phyloP scores from a whole-genome alignment of 2,113 vertebrate genomes.

The Rhinopomastus cyanomelas region DNA sequence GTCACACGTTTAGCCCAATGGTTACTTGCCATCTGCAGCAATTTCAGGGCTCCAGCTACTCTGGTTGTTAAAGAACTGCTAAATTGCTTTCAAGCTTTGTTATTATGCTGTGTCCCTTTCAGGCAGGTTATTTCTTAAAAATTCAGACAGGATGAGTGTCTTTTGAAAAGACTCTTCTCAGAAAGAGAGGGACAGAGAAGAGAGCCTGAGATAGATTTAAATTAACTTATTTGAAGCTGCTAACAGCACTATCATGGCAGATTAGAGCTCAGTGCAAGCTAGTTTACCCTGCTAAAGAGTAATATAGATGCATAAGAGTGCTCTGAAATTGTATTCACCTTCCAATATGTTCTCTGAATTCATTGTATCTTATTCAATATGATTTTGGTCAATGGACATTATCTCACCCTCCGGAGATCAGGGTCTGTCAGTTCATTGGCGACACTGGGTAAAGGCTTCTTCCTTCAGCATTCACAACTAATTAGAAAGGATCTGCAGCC shows the following conservation, averaged over 20 bases:
- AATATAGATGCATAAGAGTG: neutral
- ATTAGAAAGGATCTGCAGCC: neutral
- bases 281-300: neutral
- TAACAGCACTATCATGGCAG: neutral
- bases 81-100: neutral
- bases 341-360: neutral
- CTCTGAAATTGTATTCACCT: neutral
- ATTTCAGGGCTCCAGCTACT: neutral
- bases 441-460: neutral
- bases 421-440: neutral
- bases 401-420: neutral
- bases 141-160: neutral
- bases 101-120: neutral
- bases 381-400: neutral
- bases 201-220: neutral
- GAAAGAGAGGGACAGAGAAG: neutral
- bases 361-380: neutral
- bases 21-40: neutral
- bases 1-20: neutral
- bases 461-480: neutral
- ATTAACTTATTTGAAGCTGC: neutral
- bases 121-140: neutral
- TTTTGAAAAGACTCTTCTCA: neutral
- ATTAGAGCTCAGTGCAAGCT: neutral
- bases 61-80: neutral